Evolutionary conservation across 2,113 vertebrate genomes (phyloP), one percentile per base, ranked within the genome.

Genomic region (Elephas maximus): DNA sequence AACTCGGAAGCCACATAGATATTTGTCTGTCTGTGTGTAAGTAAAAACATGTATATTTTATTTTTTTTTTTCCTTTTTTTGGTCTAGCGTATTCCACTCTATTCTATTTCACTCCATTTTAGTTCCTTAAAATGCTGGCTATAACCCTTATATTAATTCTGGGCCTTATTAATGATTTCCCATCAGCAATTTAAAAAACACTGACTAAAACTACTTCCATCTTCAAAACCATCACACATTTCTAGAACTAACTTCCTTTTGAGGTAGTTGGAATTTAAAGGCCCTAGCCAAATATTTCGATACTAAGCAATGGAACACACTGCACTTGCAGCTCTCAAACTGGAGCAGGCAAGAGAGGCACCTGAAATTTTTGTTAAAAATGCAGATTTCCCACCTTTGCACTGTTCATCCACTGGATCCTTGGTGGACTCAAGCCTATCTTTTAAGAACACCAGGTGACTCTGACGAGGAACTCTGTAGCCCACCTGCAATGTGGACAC

Each of bases 401-500:
- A 60, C 74, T 26, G 21, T 37, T n/a, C 84, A 74, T 3, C 77
- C 17, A 2, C 1, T 0, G 0, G 84, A 6, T 51, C 71, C 62
- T 26, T 11, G 20, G 8, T 12, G 21, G 24, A 1, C 26, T 67
- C 17, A 41, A 44, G 62, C 21, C 48, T 28, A 14, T 30, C 30
- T 33, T 41, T 81, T 30, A 9, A 17, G 67, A 2, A 51, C 15
- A 65, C 21, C 18, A 23, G 71, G 33, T 41, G 37, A 41, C n/a
- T 48, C 3, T 4, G 45, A 44, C 30, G 63, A 21, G 37, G 28
- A 48, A 6, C 33, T 6, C 26, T 2, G 0, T 8, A 20, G 33
- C 4, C 2, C 44, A 0, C 18, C 6, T 5, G 73, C 71, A 21
- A 7, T 21, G 9, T 1, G 60, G 33, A 67, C 2, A 6, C 0